Evolutionary conservation across 2,113 vertebrate species (phyloP).

Genomic region (Chroicocephalus ridibundus): DNA sequence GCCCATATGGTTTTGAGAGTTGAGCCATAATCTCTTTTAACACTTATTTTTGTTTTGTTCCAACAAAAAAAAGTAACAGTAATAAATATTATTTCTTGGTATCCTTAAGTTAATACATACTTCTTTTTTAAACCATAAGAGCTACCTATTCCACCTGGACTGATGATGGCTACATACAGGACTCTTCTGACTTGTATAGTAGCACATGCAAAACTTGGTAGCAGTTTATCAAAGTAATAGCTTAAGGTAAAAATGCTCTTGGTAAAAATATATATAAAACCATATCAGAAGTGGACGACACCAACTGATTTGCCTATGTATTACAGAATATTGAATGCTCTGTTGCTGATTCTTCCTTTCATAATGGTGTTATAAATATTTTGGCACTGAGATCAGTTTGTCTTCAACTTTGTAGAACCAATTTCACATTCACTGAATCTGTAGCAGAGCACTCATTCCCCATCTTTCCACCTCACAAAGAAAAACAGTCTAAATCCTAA

Average conservation of each 20-base stretch:
- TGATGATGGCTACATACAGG: neutral
- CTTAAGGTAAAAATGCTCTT: slow-evolving; percentile 21
- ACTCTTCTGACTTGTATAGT: slow-evolving; percentile 7
- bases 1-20: neutral
- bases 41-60: neutral
- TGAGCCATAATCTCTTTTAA: neutral
- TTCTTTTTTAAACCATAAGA: neutral
- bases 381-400: slow-evolving; percentile 10
- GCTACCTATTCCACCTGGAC: rapidly evolving
- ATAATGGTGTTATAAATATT: slow-evolving; percentile 56
- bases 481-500: neutral
- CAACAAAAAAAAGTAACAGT: neutral
- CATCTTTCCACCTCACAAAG: slow-evolving; percentile 20
- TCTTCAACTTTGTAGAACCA: slow-evolving; percentile 48
- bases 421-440: slow-evolving; percentile 44
- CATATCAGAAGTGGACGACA: neutral
- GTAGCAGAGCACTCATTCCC: neutral
- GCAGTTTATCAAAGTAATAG: neutral
- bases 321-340: neutral
- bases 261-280: neutral
- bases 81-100: neutral
- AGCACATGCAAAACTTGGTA: neutral
- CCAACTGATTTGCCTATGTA: neutral
- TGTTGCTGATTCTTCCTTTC: neutral
- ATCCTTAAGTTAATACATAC: neutral